Percentiles rank a stretch among this genome's conserved stretches.
Conservation (phyloP, 1,140 invertebrate genomes). For the Sycophila sp. region DNA sequence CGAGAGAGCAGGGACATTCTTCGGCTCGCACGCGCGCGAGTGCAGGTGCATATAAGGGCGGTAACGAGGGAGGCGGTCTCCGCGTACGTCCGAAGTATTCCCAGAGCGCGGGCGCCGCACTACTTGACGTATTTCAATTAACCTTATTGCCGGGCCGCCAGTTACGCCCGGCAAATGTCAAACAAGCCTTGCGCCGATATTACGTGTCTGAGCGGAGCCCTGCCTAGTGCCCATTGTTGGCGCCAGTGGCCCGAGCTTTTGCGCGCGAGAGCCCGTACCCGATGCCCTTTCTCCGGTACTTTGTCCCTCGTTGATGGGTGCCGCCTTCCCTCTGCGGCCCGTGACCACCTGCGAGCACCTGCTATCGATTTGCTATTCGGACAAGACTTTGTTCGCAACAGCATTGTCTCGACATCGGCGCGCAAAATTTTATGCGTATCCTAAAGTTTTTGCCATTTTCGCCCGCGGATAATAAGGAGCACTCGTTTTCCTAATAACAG, state of each 20-base stretch:
- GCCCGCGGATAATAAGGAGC: too few species aligned
- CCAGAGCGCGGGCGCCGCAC: constrained; percentile 21
- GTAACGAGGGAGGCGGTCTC: neutral
- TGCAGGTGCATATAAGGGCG: constrained; percentile 1
- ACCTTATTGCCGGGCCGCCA: constrained; percentile 48
- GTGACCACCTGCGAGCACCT: neutral
- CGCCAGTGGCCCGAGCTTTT: neutral
- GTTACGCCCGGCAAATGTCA: constrained; percentile 51
- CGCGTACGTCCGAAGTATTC: constrained; percentile 37
- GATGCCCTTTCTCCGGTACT: constrained; percentile 12
- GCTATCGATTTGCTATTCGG: neutral
- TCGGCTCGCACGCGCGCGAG: constrained; percentile 16
- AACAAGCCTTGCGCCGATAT: constrained; percentile 41
- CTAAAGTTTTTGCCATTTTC: too few species aligned
- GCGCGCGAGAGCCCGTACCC: neutral
- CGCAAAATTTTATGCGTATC: too few species aligned
- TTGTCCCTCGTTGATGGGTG: neutral
- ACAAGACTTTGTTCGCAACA: too few species aligned
- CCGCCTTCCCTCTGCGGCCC: neutral
- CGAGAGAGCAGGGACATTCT: constrained; percentile 33
- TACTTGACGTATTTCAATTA: constrained; percentile 58
- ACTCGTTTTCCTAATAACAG: too few species aligned
- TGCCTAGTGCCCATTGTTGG: neutral
- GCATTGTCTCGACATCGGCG: too few species aligned
- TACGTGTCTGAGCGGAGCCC: constrained; percentile 15